Base-by-base conservation (phyloP, 2,888 invertebrate species). In the Chrysina gloriosa region DNA sequence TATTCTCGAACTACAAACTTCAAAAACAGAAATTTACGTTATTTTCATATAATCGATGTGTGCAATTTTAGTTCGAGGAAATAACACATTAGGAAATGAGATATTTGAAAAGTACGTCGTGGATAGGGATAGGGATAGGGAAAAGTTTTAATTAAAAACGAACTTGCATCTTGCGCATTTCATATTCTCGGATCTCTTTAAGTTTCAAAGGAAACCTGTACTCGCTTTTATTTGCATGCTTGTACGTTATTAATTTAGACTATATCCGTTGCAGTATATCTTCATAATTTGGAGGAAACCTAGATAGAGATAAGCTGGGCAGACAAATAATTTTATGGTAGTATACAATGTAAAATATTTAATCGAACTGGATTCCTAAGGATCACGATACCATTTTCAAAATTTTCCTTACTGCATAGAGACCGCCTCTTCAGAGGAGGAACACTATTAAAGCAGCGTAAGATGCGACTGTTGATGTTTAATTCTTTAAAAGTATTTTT, bases 81-180 rank as follows among this genome's bases (percentile, higher is more conserved):
- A 39, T 58, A 42, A 27, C 25, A 39, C 42, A 58, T 58, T 58
- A 14, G 9, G 52, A 52, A 52, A 29, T 9, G 31, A 52, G 52
- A 52, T 29, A 52, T 52, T 52, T 52, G 52, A 16, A 52, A 52
- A 52, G n/a, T 52, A 29, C 52, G 31, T 27, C 7, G 52, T 7
- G 16, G 52, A 52, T 52, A 31, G 16, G 52, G 16, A 29, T 16
- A 52, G 31, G 29, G 52, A 52, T 52, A 31, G 16, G 52, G 16
- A 29, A 31, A 52, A 52, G 29, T 52, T 52, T 52, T 52, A 52
- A 52, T 52, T 52, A 52, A 52, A 50, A 52, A 52, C 16, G 11
- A 31, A 16, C 52, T 52, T 6, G 29, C 31, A 27, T 23, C 29
- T 52, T 52, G 52, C 27, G 29, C 31, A 29, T 52, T 50, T 50